Percentiles rank a stretch among this genome's conserved stretches.
phyloP scores from a whole-genome alignment of 1,140 invertebrate genomes.

The Coelopa frigida region DNA sequence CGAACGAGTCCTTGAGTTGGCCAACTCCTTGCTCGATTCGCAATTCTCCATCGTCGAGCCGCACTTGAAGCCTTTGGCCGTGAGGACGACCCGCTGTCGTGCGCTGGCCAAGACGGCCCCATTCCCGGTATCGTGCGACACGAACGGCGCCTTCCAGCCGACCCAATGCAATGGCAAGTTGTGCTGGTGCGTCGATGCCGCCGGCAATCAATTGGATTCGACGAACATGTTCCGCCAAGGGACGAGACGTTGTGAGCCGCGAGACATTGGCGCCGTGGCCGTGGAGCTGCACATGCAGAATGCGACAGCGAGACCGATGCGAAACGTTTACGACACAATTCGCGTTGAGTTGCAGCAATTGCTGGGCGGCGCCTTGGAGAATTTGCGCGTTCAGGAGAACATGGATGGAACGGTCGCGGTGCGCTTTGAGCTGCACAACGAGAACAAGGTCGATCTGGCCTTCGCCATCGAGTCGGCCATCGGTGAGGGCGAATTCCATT shows the following conservation, averaged over 20 bases:
- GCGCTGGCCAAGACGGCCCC: constrained; percentile 51
- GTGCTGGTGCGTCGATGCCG: constrained; percentile 83
- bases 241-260: constrained; percentile 22
- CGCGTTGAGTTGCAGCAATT: constrained; percentile 30
- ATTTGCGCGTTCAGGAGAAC: constrained; percentile 43
- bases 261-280: constrained; percentile 35
- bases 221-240: constrained; percentile 57
- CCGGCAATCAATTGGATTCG: constrained; percentile 65
- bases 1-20: constrained; percentile 38
- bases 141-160: constrained; percentile 61
- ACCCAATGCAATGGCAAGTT: constrained; percentile 64
- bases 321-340: constrained; percentile 37
- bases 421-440: constrained; percentile 39
- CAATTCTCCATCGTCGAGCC: constrained; percentile 28
- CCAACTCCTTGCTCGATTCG: constrained; percentile 39
- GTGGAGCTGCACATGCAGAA: constrained; percentile 40
- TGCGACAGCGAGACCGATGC: constrained; percentile 17
- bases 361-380: constrained; percentile 33
- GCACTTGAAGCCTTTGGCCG: constrained; percentile 25
- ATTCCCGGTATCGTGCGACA: constrained; percentile 56
- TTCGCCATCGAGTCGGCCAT: constrained; percentile 39
- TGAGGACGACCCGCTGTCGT: constrained; percentile 54
- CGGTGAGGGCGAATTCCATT: constrained; percentile 22
- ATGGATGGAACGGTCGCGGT: constrained; percentile 33
- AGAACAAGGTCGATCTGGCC: constrained; percentile 38